A percentile compares a stretch with the other conserved stretches of the same genome.
Conservation (phyloP, 2,797 vertebrate genomes). For the Falco peregrinus region DNA sequence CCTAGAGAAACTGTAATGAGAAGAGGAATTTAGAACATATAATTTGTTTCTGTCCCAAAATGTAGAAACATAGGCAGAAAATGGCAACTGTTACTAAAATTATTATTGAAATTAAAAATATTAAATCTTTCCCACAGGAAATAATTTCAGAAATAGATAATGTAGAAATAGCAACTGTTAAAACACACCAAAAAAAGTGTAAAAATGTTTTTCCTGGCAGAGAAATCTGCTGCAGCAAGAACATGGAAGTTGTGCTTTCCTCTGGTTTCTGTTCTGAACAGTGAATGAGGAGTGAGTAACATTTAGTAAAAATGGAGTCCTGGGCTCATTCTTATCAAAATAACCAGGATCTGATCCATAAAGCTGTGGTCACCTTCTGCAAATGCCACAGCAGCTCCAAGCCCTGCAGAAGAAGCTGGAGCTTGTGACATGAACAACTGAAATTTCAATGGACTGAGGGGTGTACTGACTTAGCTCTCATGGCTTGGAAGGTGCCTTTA, state of each 20-base stretch:
- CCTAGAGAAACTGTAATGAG: not conserved
- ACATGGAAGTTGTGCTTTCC: not conserved
- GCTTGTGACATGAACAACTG: not conserved
- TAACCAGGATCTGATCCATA: not conserved
- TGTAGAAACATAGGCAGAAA: slow-evolving; percentile 48
- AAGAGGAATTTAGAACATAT: slow-evolving; percentile 17
- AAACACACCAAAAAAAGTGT: not conserved
- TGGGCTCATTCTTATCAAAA: not conserved
- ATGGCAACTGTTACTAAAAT: slow-evolving; percentile 40
- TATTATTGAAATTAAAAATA: slow-evolving; percentile 40
- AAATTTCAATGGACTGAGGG: accelerated
- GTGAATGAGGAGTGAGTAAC: not conserved
- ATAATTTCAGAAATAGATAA: slow-evolving; percentile 43
- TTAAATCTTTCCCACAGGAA: slow-evolving; percentile 55
- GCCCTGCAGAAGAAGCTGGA: not conserved
- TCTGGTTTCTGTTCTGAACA: not conserved
- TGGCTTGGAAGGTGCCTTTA: not conserved
- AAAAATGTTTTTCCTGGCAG: slow-evolving; percentile 54
- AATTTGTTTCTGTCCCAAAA: slow-evolving; percentile 33
- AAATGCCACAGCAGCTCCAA: not conserved
- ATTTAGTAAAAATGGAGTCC: not conserved
- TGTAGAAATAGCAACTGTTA: slow-evolving; percentile 52
- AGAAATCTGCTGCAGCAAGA: not conserved
- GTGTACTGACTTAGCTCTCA: accelerated
- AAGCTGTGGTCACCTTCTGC: not conserved